Evolutionary conservation across 2,888 invertebrate species (phyloP).

Genomic region (Drosophila melanocephala): DNA sequence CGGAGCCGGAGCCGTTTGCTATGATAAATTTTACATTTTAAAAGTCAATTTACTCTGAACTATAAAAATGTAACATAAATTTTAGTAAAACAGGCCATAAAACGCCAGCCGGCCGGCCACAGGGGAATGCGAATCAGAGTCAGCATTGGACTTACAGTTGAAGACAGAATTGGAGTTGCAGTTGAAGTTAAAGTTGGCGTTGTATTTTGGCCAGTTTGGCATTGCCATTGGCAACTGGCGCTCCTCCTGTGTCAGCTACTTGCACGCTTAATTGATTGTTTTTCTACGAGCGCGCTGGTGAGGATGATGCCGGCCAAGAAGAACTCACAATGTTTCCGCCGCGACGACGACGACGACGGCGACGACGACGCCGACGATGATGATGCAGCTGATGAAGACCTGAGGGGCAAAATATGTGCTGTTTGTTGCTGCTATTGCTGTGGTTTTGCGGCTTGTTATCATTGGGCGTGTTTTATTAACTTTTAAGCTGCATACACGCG

Average conservation of each 20-base stretch:
- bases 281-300: constrained; percentile 73
- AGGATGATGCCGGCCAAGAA: constrained; percentile 40
- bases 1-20: constrained; percentile 54
- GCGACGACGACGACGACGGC: constrained; percentile 8
- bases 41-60: constrained; percentile 85
- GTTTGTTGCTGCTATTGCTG: constrained; percentile 10
- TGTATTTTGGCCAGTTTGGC: constrained; percentile 29
- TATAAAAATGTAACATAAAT: constrained; percentile 84
- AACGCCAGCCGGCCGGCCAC: constrained; percentile 51
- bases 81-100: constrained; percentile 79
- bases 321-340: constrained; percentile 49
- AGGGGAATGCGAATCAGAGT: constrained; percentile 18
- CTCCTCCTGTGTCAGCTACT: constrained; percentile 76
- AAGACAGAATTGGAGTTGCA: constrained; percentile 4
- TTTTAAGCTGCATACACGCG: constrained; percentile 83
- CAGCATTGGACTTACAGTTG: constrained; percentile 3
- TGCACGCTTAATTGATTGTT: constrained; percentile 82
- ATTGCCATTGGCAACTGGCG: constrained; percentile 68
- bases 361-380: not conserved
- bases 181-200: constrained; percentile 7
- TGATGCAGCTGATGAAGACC: constrained; percentile 78
- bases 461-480: constrained; percentile 85
- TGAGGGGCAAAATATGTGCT: constrained; percentile 81
- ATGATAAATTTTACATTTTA: constrained; percentile 85
- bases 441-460: constrained; percentile 80